Conservation (phyloP, 2,797 vertebrate genomes). For the Pseudotriccus pelzelni region DNA sequence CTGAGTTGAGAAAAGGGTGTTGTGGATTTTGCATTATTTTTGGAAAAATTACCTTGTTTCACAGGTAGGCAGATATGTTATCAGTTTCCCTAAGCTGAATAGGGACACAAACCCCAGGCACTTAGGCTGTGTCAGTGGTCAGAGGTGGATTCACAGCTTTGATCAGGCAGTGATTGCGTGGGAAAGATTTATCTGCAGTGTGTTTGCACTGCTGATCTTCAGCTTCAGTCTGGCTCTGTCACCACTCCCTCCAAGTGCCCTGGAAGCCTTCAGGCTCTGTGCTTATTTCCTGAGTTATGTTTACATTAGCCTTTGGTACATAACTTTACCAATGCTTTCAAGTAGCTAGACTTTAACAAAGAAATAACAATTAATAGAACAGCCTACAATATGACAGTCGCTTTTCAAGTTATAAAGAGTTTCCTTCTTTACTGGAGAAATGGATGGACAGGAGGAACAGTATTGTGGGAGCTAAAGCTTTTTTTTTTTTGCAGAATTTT, state of each 20-base stretch:
- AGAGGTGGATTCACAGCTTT: neutral
- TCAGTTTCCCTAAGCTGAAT: neutral
- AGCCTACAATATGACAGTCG: neutral
- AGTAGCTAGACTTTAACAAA: neutral
- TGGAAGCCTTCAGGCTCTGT: neutral
- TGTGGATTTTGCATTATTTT: neutral
- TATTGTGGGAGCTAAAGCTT: neutral
- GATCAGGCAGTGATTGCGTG: neutral
- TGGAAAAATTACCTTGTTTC: neutral
- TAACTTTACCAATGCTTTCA: neutral
- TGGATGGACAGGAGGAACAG: neutral
- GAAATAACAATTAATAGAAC: neutral
- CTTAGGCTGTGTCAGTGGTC: neutral
- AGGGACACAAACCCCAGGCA: too few species aligned
- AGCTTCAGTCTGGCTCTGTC: rapidly evolving
- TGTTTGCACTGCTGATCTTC: neutral
- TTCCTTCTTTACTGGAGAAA: neutral
- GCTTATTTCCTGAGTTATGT: neutral
- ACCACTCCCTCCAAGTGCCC: neutral
- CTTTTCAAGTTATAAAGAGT: neutral
- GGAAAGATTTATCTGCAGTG: neutral
- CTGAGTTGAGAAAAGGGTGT: neutral
- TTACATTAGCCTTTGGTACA: neutral
- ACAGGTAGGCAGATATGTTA: neutral
- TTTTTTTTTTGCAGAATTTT: neutral